Base-by-base conservation (phyloP, 35 echinoderm and acorn worm genomes). In the Acanthaster planci region DNA sequence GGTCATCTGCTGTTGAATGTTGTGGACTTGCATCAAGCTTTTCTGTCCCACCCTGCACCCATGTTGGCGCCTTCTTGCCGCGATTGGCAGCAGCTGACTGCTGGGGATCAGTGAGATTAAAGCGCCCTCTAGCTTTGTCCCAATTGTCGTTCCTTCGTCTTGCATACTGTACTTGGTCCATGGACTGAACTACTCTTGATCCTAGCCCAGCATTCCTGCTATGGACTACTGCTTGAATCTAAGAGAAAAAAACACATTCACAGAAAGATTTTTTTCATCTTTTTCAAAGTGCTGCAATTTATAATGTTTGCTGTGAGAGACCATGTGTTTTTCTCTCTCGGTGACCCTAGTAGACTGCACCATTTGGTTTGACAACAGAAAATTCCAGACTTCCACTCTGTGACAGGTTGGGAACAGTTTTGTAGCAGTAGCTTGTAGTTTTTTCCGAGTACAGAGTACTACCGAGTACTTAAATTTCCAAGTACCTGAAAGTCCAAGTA, bases 181-280 rank as follows among this genome's bases (percentile, higher is more conserved):
- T 83, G 8, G 84, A 52, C 80, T 77, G 80, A 0, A 23, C 77
- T 7, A 18, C 31, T 15, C 83, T 67, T 6, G 84, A 34, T 32
- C 92, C 88, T 37, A 94, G 92, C 12, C 92, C 92, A 10, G 92
- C 77, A 30, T 90, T 94, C 68, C 75, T 86, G 30, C 51, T 84
- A 39, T 90, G 92, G 17, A 94, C 22, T 18, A 90, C 38, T 38
- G 90, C 88, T 82, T 90, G 84, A 40, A 94, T 94, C 92, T 94
- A 77, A n/a, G 55, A 32, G 51, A 39, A 77, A 56, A n/a, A 59
- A n/a, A n/a, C 56, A 59, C 56, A 59, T n/a, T 59, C 10, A 59
- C 10, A 55, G 27, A n/a, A n/a, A n/a, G n/a, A n/a, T n/a, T n/a
- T n/a, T n/a, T n/a, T n/a, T n/a, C n/a, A n/a, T n/a, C n/a, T n/a